Conservation (phyloP, 2,113 vertebrate species). For the Poeciliopsis turrubarensis region DNA sequence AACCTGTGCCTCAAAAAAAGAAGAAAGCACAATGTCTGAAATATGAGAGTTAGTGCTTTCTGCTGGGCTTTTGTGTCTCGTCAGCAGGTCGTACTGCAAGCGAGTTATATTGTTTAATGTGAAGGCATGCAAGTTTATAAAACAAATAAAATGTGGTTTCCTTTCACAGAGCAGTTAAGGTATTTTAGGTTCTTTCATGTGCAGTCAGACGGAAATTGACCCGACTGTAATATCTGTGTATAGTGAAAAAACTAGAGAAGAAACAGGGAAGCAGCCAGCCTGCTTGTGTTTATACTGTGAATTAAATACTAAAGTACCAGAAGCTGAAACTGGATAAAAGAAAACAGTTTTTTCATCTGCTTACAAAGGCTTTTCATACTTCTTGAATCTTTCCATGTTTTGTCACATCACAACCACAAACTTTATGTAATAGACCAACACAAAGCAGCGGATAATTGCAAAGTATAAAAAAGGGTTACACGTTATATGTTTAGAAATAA, state of each 20-base stretch:
- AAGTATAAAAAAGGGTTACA: not conserved
- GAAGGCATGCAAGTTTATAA: constrained; percentile 16
- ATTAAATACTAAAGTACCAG: not conserved
- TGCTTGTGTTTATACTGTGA: not conserved
- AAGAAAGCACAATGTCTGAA: constrained; percentile 53
- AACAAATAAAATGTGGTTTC: constrained; percentile 42
- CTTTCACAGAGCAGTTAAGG: not conserved
- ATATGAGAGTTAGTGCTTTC: constrained; percentile 48
- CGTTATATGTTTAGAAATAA: not conserved
- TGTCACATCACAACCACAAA: not conserved
- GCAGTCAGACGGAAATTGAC: not conserved
- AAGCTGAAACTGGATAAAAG: not conserved
- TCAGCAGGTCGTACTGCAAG: constrained; percentile 26
- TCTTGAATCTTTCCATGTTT: not conserved
- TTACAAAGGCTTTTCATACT: not conserved
- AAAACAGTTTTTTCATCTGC: not conserved
- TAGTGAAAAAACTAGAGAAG: not conserved
- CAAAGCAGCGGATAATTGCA: not conserved
- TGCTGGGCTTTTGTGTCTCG: constrained; percentile 46
- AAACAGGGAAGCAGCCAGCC: not conserved
- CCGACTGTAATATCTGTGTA: not conserved
- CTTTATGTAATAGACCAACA: not conserved
- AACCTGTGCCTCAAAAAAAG: constrained; percentile 45
- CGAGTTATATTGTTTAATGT: constrained; percentile 30
- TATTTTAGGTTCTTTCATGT: not conserved